phyloP scores from a whole-genome alignment of 2,113 vertebrate genomes.

The Ardeotis arabs region DNA sequence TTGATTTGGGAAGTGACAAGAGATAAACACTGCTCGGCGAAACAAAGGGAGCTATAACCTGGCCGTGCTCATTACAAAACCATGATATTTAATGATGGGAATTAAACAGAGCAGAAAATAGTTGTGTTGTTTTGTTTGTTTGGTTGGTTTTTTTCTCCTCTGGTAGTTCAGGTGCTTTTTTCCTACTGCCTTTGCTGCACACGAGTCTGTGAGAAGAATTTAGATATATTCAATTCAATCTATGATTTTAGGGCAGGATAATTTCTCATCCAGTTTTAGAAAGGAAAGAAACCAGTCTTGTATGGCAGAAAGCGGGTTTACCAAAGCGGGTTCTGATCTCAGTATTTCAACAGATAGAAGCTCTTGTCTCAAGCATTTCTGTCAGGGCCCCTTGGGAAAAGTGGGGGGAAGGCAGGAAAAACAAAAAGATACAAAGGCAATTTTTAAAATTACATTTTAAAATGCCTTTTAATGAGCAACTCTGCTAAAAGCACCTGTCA shows the following conservation, averaged over 20 bases:
- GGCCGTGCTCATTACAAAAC: not conserved
- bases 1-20: slow-evolving; percentile 1
- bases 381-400: not conserved
- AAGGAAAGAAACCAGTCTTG: not conserved
- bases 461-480: slow-evolving; percentile 9
- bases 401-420: not conserved
- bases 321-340: not conserved
- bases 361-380: not conserved
- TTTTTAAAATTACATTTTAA: not conserved
- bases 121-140: too few relatives aligned
- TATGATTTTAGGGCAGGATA: not conserved
- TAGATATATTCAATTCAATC: not conserved
- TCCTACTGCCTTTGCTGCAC: not conserved
- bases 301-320: not conserved
- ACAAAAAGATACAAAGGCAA: not conserved
- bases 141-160: not conserved
- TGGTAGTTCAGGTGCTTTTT: slow-evolving; percentile 26
- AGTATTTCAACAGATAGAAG: not conserved
- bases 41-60: slow-evolving; percentile 19
- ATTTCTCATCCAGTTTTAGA: not conserved
- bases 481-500: not conserved
- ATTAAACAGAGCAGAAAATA: slow-evolving; percentile 52
- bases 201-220: not conserved
- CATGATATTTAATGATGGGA: not conserved
- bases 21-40: not conserved